Conservation (phyloP, 2,888 invertebrate species). For the Rhamnusium bicolor region DNA sequence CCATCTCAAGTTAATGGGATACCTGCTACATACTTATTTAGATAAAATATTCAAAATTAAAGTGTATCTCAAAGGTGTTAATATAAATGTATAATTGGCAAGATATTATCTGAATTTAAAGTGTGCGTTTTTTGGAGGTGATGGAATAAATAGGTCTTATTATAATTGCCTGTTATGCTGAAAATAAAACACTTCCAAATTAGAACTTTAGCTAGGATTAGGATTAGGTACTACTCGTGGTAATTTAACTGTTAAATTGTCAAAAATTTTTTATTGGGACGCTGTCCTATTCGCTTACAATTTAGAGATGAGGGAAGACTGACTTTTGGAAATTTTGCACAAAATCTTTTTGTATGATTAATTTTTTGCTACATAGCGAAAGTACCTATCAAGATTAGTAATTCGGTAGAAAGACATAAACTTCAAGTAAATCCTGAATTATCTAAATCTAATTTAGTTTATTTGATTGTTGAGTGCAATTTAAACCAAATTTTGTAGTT, state of each 20-base stretch:
- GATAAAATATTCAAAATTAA: not conserved
- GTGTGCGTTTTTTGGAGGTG: not conserved
- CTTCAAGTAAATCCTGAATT: conserved; percentile 4
- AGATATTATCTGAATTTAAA: not conserved
- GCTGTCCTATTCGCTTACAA: not conserved
- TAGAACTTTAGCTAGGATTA: not conserved
- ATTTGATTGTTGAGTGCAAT: conserved; percentile 34
- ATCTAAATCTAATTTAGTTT: conserved; percentile 9
- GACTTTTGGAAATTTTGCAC: conserved; percentile 13
- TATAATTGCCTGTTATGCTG: not conserved
- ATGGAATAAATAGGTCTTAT: not conserved
- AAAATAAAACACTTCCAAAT: not conserved
- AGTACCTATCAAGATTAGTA: not conserved
- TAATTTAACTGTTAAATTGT: not conserved
- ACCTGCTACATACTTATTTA: no score
- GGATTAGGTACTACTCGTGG: not conserved
- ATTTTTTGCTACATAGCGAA: not conserved
- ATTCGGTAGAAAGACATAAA: not conserved
- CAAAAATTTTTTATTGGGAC: not conserved
- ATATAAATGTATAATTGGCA: not conserved
- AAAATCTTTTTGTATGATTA: not conserved
- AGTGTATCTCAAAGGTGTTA: not conserved
- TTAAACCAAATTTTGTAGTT: conserved; percentile 37
- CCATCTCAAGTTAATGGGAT: no score
- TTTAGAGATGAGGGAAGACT: conserved; percentile 18